Base-by-base conservation (phyloP, 2,113 vertebrate species). In the Myotis yumanensis region DNA sequence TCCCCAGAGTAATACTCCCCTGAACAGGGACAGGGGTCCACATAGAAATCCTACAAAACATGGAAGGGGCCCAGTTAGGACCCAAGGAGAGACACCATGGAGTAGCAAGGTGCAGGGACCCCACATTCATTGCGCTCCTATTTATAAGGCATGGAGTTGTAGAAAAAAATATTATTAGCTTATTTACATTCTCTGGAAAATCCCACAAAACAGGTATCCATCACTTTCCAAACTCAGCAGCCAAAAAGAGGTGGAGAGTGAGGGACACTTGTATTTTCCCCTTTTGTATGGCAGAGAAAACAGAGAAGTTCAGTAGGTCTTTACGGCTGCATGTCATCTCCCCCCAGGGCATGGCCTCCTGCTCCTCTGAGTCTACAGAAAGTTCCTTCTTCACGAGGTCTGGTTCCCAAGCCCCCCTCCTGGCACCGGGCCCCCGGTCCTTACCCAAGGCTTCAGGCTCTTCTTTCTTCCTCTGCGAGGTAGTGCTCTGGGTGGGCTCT, bases 361-460 rank as follows among this genome's bases (percentile, higher is more conserved):
- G 43, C 32, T 43, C 43, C 40, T 79, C 32, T 71, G 69, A 72
- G 20, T 37, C 32, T n/a, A 10, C 5, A 59, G 91, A 5, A 80
- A 75, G 93, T 10, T 51, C 54, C 48, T 69, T 76, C 48, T 30
- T 28, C 46, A 23, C n/a, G 62, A 80, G 35, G 9, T 57, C 59
- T 51, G 69, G 68, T 18, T 11, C 90, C 69, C 62, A 57, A 62
- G 25, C 4, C 68, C 48, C 79, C 16, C 46, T 91, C 64, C 30
- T 83, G 28, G 64, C 23, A 8, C 46, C 23, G 54, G 18, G n/a
- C 17, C 89, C 77, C 86, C 11, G 25, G 22, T 87, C 28, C 97
- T 97, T 96, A 97, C 97, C 97, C 37, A 96, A 80, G 28, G 79
- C 96, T 87, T 97, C 97, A 11, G 94, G 40, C 12, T 97, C 97